Percentiles rank a stretch among this genome's conserved stretches.
Evolutionary conservation across 2,888 invertebrate genomes (phyloP).

Genomic region (Sphaerophoria taeniata): DNA sequence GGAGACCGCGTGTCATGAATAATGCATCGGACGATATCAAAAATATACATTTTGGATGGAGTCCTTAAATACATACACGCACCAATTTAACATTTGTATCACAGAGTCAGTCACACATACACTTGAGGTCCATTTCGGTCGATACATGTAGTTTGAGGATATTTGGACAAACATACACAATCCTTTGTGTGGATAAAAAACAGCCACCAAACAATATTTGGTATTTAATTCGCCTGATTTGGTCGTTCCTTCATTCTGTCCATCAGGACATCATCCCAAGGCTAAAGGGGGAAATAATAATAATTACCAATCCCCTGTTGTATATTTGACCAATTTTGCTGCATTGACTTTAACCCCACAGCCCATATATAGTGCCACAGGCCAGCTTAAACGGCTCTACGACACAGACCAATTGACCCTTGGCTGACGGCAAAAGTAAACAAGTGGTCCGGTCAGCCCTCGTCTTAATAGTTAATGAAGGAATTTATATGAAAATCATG

Average conservation of each 20-base stretch:
- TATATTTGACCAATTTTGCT: constrained; percentile 72
- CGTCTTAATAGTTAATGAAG: constrained; percentile 74
- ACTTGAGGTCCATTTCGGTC: constrained; percentile 71
- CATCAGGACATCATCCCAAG: constrained; percentile 43
- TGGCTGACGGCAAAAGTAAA: constrained; percentile 70
- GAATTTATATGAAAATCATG: constrained; percentile 77
- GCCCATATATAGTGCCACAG: constrained; percentile 38
- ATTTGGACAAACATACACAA: constrained; percentile 72
- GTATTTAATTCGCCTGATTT: constrained; percentile 74
- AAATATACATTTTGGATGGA: constrained; percentile 38
- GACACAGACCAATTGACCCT: constrained; percentile 68
- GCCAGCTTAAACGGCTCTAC: constrained; percentile 49
- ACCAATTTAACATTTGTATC: constrained; percentile 74
- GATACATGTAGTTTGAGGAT: constrained; percentile 58
- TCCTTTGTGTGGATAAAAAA: constrained; percentile 69
- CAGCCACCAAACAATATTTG: constrained; percentile 74
- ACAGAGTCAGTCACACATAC: constrained; percentile 59
- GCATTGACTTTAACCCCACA: constrained; percentile 45
- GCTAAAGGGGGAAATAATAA: constrained; percentile 66
- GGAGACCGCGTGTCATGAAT: constrained; percentile 65
- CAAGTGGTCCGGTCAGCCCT: constrained; percentile 60
- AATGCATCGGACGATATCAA: constrained; percentile 59
- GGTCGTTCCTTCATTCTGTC: constrained; percentile 16
- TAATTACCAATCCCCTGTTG: constrained; percentile 74
- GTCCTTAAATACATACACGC: constrained; percentile 71